Percentiles rank a stretch among this genome's conserved stretches.
Conservation (phyloP, 2,888 invertebrate species). For the Polyommatus iphigenia region DNA sequence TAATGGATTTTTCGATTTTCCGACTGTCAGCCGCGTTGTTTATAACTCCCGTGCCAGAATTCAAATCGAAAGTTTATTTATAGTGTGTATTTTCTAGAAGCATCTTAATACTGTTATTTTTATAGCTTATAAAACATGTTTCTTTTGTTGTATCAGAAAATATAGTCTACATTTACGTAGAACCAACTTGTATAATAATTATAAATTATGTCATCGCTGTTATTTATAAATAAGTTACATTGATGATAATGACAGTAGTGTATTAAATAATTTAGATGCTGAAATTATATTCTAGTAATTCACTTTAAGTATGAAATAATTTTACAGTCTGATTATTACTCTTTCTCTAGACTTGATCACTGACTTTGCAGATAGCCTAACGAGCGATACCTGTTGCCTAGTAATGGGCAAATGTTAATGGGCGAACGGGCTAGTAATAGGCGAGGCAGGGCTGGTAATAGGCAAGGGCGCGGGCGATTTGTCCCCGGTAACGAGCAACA, state of each 20-base stretch:
- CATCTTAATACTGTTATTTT: conserved; percentile 1
- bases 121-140: not conserved
- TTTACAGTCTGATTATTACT: not conserved
- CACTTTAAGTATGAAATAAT: no score
- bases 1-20: conserved; percentile 20
- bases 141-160: not conserved
- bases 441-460: conserved; percentile 28
- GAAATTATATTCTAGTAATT: no score
- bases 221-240: no score
- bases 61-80: conserved; percentile 21
- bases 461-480: conserved; percentile 47
- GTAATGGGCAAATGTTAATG: conserved; percentile 17
- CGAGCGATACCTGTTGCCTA: conserved; percentile 10
- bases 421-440: conserved; percentile 22
- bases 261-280: no score
- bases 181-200: not conserved
- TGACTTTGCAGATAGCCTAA: conserved; percentile 7
- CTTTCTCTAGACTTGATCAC: not conserved
- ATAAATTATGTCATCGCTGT: no score
- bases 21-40: conserved; percentile 11
- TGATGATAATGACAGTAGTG: no score
- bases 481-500: conserved; percentile 72
- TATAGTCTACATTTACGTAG: not conserved
- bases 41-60: conserved; percentile 13
- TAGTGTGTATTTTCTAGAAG: conserved; percentile 9